These are phyloP conservation scores for Ferdinandea cuprea DNA, from an alignment of 2,888 invertebrate species.

Conservation along the genomic window DNA sequence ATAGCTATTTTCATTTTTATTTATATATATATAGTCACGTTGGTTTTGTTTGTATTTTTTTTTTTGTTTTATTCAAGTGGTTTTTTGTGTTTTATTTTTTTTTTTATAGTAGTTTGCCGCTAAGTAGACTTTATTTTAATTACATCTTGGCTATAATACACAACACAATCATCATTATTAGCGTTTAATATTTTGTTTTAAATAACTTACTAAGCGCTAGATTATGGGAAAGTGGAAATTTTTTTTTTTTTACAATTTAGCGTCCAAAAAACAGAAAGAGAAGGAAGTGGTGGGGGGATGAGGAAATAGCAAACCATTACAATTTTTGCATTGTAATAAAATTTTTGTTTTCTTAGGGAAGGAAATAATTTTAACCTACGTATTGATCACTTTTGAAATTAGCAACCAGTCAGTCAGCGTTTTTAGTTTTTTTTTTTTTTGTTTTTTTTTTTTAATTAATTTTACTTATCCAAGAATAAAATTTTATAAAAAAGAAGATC, in stretches of 20 bases:
- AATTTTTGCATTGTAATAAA: slow-evolving; percentile 12
- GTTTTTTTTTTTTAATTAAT: slow-evolving; percentile 31
- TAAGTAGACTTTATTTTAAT: slow-evolving; percentile 46
- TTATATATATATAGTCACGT: slow-evolving; percentile 63
- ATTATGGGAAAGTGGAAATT: slow-evolving; percentile 1
- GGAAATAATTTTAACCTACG: slow-evolving; percentile 21
- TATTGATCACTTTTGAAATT: slow-evolving; percentile 45
- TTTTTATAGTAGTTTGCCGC: slow-evolving; percentile 71
- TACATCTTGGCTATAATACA: slow-evolving; percentile 54
- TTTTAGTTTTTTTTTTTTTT: too few relatives aligned
- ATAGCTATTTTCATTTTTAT: slow-evolving; percentile 15
- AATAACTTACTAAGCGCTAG: slow-evolving; percentile 62
- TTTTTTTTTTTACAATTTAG: neutral
- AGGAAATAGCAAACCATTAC: slow-evolving; percentile 20
- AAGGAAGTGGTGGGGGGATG: neutral
- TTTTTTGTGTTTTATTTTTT: slow-evolving; percentile 5
- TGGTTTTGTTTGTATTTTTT: too few relatives aligned
- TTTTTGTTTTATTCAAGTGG: slow-evolving; percentile 43
- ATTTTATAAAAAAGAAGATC: slow-evolving; percentile 58
- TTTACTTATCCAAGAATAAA: slow-evolving; percentile 72
- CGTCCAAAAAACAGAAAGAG: neutral
- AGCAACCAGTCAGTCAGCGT: slow-evolving; percentile 69
- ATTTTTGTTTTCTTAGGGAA: slow-evolving; percentile 10
- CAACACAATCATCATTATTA: slow-evolving; percentile 58
- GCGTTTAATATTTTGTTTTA: slow-evolving; percentile 36